Percentiles rank a stretch among this genome's conserved stretches.
phyloP scores from a whole-genome alignment of 92 coral and sea anemone species.

The Isaurus tuberculatus region DNA sequence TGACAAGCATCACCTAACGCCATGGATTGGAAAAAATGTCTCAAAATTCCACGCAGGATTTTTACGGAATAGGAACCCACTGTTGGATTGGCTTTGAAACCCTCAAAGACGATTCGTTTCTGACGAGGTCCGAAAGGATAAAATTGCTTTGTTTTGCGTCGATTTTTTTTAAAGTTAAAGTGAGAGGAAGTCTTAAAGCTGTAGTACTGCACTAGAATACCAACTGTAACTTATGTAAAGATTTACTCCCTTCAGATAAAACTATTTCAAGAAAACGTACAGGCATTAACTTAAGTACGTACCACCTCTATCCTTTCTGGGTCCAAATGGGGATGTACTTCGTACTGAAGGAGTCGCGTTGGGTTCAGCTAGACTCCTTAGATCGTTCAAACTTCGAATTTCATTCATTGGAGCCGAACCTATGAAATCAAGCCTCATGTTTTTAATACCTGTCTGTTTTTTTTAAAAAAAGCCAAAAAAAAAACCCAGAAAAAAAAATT shows the following conservation, averaged over 20 bases:
- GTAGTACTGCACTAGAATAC: background rate
- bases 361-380: slow-evolving; percentile 33
- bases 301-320: slow-evolving; percentile 38
- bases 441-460: background rate
- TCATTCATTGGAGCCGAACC: slow-evolving; percentile 35
- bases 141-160: no score
- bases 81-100: no score
- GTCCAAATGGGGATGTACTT: slow-evolving; percentile 17
- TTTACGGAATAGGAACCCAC: no score
- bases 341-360: background rate
- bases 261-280: background rate
- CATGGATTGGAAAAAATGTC: no score
- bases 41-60: no score
- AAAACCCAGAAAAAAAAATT: no score
- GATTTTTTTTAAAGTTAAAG: no score
- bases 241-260: background rate
- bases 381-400: slow-evolving; percentile 39
- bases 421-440: background rate
- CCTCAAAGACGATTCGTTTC: no score
- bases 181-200: no score
- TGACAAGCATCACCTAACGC: no score
- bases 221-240: background rate
- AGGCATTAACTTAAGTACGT: background rate
- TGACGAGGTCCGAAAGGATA: no score
- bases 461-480: background rate